Percentiles rank a stretch among this genome's conserved stretches.
Conservation (phyloP, 2,113 vertebrate species). For the Phalacrocorax carbo region DNA sequence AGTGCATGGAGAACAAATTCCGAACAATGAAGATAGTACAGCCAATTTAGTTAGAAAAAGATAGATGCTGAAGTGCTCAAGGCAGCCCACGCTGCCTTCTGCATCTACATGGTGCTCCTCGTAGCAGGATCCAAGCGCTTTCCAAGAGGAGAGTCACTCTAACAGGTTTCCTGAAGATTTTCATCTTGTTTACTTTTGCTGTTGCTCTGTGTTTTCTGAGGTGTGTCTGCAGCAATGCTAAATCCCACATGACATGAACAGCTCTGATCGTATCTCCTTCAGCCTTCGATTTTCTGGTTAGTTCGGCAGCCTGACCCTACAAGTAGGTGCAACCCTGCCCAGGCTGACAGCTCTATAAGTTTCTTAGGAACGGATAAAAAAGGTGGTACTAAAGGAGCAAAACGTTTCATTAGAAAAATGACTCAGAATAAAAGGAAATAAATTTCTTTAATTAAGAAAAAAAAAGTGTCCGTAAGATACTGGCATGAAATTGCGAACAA, state of each 20-base stretch:
- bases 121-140: background rate
- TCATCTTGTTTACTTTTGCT: background rate
- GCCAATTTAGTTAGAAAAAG: rapidly evolving
- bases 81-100: background rate
- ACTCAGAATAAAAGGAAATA: background rate
- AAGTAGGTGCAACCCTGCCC: background rate
- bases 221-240: background rate
- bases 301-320: background rate
- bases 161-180: background rate
- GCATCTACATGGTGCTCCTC: rapidly evolving
- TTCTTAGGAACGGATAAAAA: background rate
- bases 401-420: background rate
- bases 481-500: background rate
- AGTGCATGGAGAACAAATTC: rapidly evolving
- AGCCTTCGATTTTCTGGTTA: background rate
- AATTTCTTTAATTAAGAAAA: background rate
- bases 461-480: background rate
- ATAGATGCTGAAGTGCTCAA: background rate
- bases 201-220: background rate
- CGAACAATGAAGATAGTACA: background rate
- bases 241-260: background rate
- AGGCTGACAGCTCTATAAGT: background rate
- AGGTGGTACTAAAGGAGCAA: background rate
- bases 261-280: background rate
- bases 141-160: background rate